These are phyloP conservation scores for Alcis repandata DNA, from an alignment of 2,888 invertebrate species.

Conservation along the genomic window DNA sequence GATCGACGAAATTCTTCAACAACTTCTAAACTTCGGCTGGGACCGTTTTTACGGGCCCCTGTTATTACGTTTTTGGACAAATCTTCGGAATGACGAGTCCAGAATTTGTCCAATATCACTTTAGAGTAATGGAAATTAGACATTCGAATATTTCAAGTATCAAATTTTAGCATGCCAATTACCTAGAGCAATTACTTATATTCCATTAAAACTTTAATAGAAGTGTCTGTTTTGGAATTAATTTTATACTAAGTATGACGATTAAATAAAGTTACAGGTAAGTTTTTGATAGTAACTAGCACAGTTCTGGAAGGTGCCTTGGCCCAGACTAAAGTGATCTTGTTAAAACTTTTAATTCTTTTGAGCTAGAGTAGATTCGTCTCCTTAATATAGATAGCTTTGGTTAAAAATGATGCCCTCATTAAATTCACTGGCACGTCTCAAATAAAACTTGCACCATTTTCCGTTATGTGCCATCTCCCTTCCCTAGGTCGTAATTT, in stretches of 20 bases:
- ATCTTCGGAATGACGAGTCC: background rate
- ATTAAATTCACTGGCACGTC: slow-evolving; percentile 10
- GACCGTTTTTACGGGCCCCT: slow-evolving; percentile 10
- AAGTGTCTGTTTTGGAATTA: too few species aligned
- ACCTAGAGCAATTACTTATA: background rate
- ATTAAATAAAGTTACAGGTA: background rate
- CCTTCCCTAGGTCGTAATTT: slow-evolving; percentile 12
- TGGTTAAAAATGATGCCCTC: slow-evolving; percentile 8
- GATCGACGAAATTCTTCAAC: slow-evolving; percentile 48
- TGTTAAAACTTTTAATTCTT: slow-evolving; percentile 13
- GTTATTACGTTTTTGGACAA: slow-evolving; percentile 7
- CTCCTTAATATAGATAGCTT: background rate
- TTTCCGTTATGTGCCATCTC: slow-evolving; percentile 14
- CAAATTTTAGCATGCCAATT: background rate
- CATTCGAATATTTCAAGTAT: background rate
- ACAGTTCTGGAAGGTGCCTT: background rate
- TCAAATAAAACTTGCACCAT: slow-evolving; percentile 27
- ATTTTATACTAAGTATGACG: background rate
- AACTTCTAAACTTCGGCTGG: slow-evolving; percentile 16
- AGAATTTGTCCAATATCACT: slow-evolving; percentile 2
- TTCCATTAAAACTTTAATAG: too few species aligned
- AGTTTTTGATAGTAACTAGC: background rate
- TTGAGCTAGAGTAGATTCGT: background rate
- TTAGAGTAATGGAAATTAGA: background rate
- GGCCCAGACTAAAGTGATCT: background rate